Percentiles rank a stretch among this genome's conserved stretches.
Conservation (phyloP, 2,888 invertebrate genomes). For the Netelia melanura region DNA sequence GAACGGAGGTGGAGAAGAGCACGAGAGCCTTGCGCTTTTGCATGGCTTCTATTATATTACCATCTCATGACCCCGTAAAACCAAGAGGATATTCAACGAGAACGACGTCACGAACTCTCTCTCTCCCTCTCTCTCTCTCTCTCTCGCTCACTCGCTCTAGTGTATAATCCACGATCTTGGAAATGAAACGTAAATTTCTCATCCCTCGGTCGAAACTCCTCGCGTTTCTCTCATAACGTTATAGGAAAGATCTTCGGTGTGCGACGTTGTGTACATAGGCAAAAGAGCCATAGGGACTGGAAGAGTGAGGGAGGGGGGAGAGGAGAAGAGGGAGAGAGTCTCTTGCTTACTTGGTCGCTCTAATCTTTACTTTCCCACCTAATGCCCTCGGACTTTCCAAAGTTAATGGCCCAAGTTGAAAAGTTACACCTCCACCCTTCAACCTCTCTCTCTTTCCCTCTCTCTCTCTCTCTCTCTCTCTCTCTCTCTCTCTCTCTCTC, state of each 20-base stretch:
- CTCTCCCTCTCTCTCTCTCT: conserved; percentile 21
- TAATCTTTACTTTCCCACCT: conserved; percentile 36
- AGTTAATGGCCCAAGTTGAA: conserved; percentile 65
- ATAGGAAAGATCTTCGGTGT: conserved; percentile 9
- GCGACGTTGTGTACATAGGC: conserved; percentile 1
- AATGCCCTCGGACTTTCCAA: conserved; percentile 32
- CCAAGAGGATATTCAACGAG: conserved; percentile 52
- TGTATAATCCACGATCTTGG: conserved; percentile 61
- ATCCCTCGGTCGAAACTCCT: conserved; percentile 30
- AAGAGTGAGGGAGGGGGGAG: no score
- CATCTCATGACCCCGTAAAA: conserved; percentile 32
- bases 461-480: conserved; percentile 13
- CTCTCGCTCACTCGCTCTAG: conserved; percentile 16
- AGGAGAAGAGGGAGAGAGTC: neutral
- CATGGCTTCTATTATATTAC: conserved; percentile 65
- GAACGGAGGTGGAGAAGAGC: conserved; percentile 6
- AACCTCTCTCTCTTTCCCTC: neutral
- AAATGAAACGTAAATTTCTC: conserved; percentile 68
- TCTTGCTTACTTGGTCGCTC: conserved; percentile 25
- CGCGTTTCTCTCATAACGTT: conserved; percentile 49
- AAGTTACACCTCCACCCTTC: conserved; percentile 55
- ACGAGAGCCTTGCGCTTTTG: conserved; percentile 47
- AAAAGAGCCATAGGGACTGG: conserved; percentile 7
- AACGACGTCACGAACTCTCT: conserved; percentile 50
- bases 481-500: neutral